These are phyloP conservation scores for Ochropleura plecta DNA, from an alignment of 2,888 invertebrate species.

Conservation along the genomic window DNA sequence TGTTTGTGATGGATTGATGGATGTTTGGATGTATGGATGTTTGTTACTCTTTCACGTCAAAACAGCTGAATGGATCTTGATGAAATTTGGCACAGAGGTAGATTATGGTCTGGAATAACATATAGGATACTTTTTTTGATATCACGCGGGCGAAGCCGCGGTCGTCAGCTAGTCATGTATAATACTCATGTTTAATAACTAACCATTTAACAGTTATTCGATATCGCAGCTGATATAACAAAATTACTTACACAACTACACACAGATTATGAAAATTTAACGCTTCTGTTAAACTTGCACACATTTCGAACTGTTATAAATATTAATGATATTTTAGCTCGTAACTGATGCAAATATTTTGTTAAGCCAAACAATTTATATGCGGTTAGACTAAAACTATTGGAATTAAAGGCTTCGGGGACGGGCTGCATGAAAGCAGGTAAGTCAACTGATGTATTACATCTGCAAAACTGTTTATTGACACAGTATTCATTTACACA, in stretches of 20 bases:
- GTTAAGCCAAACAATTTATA: conserved; percentile 11
- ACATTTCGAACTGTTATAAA: neutral
- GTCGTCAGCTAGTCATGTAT: no score
- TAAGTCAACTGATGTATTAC: conserved; percentile 2
- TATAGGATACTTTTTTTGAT: no score
- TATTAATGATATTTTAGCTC: conserved; percentile 14
- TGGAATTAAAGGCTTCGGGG: conserved; percentile 1
- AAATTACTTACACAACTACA: neutral
- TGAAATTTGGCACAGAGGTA: no score
- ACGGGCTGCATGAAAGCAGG: neutral
- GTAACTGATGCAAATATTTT: conserved; percentile 13
- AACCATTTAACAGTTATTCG: no score
- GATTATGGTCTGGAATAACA: no score
- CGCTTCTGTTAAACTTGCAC: neutral
- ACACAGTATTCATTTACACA: neutral
- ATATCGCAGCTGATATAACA: neutral
- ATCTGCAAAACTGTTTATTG: neutral
- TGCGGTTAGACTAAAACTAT: conserved; percentile 17
- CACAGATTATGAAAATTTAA: neutral
- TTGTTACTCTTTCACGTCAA: no score
- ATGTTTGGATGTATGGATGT: no score
- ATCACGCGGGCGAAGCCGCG: no score
- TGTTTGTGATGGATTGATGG: no score
- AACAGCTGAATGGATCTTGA: no score
- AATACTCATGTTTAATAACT: no score